These are phyloP conservation scores for Nasalis larvatus DNA, from an alignment of 2,113 vertebrate species.

Conservation along the genomic window DNA sequence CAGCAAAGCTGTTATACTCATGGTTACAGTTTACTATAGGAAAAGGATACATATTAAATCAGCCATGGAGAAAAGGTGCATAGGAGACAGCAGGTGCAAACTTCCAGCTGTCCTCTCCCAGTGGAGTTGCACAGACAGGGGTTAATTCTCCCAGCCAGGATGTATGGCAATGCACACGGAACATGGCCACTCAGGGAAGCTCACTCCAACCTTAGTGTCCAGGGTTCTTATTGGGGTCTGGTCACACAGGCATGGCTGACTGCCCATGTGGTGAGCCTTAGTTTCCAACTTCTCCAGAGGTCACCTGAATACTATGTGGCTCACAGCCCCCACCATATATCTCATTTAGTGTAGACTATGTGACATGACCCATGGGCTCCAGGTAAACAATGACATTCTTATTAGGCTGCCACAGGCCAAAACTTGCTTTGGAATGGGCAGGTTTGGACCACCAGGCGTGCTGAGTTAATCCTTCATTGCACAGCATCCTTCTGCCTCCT, in stretches of 20 bases:
- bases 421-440: not conserved
- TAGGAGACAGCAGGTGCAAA: not conserved
- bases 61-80: not conserved
- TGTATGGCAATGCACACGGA: not conserved
- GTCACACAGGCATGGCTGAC: not conserved
- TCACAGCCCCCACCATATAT: not conserved
- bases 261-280: not conserved
- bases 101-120: not conserved
- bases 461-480: not conserved
- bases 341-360: not conserved
- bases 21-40: not conserved
- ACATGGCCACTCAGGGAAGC: not conserved
- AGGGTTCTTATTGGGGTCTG: not conserved
- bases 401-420: not conserved
- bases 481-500: not conserved
- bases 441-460: not conserved
- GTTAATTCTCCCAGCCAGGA: not conserved
- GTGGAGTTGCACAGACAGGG: not conserved
- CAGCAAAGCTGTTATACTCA: not conserved
- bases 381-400: not conserved
- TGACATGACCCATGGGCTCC: not conserved
- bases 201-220: not conserved
- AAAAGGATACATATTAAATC: not conserved
- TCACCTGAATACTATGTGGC: not conserved
- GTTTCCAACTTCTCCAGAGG: not conserved